These are phyloP conservation scores for Gorsachius goisagi DNA, from an alignment of 2,113 vertebrate species.

Conservation along the genomic window DNA sequence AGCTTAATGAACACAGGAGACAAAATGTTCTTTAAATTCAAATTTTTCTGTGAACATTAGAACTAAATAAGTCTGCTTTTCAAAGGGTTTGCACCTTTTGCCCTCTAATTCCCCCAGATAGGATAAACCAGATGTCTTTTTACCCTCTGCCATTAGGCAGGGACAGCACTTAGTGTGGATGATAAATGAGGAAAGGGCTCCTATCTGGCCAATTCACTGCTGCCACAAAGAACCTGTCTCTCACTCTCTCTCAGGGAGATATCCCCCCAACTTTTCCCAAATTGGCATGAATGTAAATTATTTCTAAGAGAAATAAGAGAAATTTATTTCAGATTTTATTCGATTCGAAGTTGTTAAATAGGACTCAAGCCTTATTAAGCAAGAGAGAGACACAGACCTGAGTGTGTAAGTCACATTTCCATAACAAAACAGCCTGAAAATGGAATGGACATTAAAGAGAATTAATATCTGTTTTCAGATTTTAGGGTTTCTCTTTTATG, in stretches of 20 bases:
- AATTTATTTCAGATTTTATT: neutral
- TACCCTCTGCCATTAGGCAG: neutral
- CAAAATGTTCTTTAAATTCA: neutral
- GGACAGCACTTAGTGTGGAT: neutral
- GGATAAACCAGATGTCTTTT: neutral
- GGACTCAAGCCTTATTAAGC: neutral
- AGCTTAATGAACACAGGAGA: neutral
- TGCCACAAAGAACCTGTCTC: neutral
- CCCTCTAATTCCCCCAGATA: rapidly evolving
- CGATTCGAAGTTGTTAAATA: neutral
- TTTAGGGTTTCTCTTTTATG: neutral
- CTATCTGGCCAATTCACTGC: neutral
- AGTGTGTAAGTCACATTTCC: neutral
- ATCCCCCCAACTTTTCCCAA: neutral
- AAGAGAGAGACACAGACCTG: neutral
- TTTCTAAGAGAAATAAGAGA: neutral
- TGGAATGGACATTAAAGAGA: neutral
- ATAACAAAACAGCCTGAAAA: neutral
- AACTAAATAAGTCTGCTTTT: neutral
- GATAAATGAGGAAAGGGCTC: neutral
- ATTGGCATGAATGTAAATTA: neutral
- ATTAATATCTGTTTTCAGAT: neutral
- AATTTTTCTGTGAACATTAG: neutral
- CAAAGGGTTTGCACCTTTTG: neutral
- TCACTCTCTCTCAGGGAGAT: neutral